A percentile compares a stretch with the other conserved stretches of the same genome.
Conservation (phyloP, 1,140 invertebrate species). For the Mya arenaria region DNA sequence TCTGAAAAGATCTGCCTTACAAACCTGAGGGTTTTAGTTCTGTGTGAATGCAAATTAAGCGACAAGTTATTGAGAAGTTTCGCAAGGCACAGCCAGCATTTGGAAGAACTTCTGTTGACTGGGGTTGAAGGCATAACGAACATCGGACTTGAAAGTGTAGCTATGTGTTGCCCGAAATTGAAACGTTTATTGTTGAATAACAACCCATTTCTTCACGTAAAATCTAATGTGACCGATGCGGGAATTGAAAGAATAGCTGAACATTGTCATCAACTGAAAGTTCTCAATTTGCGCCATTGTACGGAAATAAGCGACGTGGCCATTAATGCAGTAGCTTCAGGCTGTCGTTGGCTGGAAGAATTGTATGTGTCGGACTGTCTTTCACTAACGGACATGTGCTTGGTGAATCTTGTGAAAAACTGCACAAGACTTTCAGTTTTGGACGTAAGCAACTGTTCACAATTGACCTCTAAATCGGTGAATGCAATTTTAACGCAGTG, state of each 20-base stretch:
- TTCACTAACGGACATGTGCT: conserved; percentile 47
- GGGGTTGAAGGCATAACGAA: conserved; percentile 51
- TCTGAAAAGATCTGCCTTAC: no score
- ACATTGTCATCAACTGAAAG: conserved; percentile 45
- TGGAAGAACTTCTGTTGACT: conserved; percentile 43
- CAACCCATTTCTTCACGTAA: not conserved
- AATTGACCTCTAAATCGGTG: conserved; percentile 50
- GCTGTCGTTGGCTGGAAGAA: conserved; percentile 34
- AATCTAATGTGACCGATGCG: conserved; percentile 44
- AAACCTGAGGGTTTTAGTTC: not conserved
- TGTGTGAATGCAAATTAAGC: conserved; percentile 8
- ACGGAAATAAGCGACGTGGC: conserved; percentile 45
- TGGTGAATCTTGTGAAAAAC: conserved; percentile 43
- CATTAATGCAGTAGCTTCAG: conserved; percentile 28
- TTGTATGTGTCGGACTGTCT: conserved; percentile 37
- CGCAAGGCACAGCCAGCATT: conserved; percentile 5
- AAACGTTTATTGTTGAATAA: conserved; percentile 43
- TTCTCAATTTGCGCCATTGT: conserved; percentile 54
- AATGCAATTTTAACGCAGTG: conserved; percentile 50
- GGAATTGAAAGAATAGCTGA: conserved; percentile 48
- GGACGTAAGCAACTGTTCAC: conserved; percentile 38
- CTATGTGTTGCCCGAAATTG: conserved; percentile 28
- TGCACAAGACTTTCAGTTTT: conserved; percentile 42
- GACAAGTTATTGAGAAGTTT: conserved; percentile 40
- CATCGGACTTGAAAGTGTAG: conserved; percentile 36